Conservation (phyloP, 2,113 vertebrate species). For the Charina bottae region DNA sequence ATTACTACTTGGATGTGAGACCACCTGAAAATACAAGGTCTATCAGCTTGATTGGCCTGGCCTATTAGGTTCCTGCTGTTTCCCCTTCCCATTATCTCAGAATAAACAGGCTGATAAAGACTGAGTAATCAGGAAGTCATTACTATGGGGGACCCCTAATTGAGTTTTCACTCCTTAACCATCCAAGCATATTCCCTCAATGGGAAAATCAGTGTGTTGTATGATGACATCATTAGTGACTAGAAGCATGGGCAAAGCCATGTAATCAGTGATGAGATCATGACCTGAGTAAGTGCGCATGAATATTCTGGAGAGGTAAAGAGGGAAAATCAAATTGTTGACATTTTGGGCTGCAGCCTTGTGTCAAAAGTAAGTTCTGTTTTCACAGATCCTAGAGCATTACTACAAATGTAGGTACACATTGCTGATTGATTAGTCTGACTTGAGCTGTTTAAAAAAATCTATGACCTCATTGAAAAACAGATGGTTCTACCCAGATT, state of each 20-base stretch:
- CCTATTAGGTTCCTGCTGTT: background rate
- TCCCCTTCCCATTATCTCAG: background rate
- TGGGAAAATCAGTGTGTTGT: background rate
- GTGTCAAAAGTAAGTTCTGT: background rate
- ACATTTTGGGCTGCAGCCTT: background rate
- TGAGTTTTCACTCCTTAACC: background rate
- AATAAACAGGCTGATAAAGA: background rate
- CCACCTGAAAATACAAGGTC: background rate
- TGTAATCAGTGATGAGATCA: background rate
- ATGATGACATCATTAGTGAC: background rate
- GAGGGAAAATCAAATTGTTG: background rate
- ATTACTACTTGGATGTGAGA: background rate
- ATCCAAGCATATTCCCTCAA: background rate
- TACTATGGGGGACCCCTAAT: background rate
- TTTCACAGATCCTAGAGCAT: background rate
- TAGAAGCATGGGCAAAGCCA: background rate
- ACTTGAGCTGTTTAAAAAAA: background rate
- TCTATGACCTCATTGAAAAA: background rate
- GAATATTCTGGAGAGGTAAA: background rate
- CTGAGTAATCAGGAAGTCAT: background rate
- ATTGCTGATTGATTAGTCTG: background rate
- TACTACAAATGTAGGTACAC: background rate
- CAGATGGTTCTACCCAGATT: slow-evolving; percentile 1
- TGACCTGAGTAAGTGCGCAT: background rate
- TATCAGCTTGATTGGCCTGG: background rate